Conservation (phyloP, 2,888 invertebrate genomes). For the Drosophila hamatofila region DNA sequence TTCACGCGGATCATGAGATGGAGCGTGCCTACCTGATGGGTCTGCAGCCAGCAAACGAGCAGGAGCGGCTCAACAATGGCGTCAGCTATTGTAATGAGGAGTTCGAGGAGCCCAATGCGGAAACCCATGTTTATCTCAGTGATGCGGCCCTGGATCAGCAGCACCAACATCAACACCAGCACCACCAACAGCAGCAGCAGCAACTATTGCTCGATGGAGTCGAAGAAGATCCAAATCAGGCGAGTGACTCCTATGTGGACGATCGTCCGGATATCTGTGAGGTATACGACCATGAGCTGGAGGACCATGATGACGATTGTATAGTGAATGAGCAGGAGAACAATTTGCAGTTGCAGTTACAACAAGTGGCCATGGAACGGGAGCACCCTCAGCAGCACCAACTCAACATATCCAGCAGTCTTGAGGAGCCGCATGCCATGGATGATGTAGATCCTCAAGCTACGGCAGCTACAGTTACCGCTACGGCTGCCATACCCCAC, state of each 20-base stretch:
- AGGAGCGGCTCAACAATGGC: constrained; percentile 33
- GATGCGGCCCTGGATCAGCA: constrained; percentile 60
- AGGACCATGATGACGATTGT: constrained; percentile 65
- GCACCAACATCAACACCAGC: constrained; percentile 19
- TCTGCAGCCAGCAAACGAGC: constrained; percentile 16
- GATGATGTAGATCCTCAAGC: constrained; percentile 3
- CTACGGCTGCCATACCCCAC: constrained; percentile 28
- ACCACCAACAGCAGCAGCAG: constrained; percentile 24
- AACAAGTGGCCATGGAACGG: constrained; percentile 23
- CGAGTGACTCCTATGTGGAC: constrained; percentile 49
- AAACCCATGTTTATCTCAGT: constrained; percentile 62
- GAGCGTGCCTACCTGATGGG: constrained; percentile 52
- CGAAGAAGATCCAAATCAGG: constrained; percentile 52
- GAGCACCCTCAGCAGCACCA: constrained; percentile 18
- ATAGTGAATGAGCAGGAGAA: constrained; percentile 25
- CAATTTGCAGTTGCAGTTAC: constrained; percentile 22
- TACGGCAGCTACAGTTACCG: constrained; percentile 6
- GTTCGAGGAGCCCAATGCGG: constrained; percentile 21
- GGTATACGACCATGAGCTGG: constrained; percentile 66
- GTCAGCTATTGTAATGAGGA: constrained; percentile 28
- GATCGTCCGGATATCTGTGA: constrained; percentile 66
- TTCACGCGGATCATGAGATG: constrained; percentile 42
- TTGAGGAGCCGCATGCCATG: constrained; percentile 21
- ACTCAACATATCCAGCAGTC: constrained; percentile 18
- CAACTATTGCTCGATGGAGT: constrained; percentile 42